Evolutionary conservation across 2,888 invertebrate genomes (phyloP).

Genomic region (Perizoma affinitatum): DNA sequence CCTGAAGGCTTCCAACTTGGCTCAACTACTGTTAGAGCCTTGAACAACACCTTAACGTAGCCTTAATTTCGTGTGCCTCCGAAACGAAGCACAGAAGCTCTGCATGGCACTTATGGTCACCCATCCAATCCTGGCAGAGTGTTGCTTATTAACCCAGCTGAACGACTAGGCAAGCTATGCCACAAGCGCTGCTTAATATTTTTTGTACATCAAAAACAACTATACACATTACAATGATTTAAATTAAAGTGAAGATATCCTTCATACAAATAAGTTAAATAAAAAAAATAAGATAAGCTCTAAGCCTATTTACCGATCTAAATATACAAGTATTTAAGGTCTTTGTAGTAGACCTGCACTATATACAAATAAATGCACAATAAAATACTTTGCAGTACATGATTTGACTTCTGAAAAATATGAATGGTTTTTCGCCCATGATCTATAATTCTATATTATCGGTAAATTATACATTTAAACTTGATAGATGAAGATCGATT

Average conservation of each 20-base stretch:
- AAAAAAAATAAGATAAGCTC: conserved; percentile 20
- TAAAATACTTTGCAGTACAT: conserved; percentile 30
- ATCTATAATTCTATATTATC: conserved; percentile 7
- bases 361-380: conserved; percentile 36
- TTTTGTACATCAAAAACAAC: too few relatives aligned
- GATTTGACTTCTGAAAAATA: conserved; percentile 18
- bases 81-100: too few relatives aligned
- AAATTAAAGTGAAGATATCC: not conserved
- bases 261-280: not conserved
- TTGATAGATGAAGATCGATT: conserved; percentile 28
- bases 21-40: too few relatives aligned
- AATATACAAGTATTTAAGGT: conserved; percentile 30
- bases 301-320: conserved; percentile 22
- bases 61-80: too few relatives aligned
- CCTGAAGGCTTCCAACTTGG: too few relatives aligned
- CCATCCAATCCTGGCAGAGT: too few relatives aligned
- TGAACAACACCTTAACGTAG: too few relatives aligned
- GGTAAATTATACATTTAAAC: not conserved
- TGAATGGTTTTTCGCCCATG: conserved; percentile 15
- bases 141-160: too few relatives aligned
- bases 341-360: conserved; percentile 28
- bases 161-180: too few relatives aligned
- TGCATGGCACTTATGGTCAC: too few relatives aligned
- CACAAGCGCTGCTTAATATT: too few relatives aligned
- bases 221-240: not conserved